A percentile compares a stretch with the other conserved stretches of the same genome.
Conservation (phyloP, 2,797 vertebrate species). For the Micropoecilia bifurca region DNA sequence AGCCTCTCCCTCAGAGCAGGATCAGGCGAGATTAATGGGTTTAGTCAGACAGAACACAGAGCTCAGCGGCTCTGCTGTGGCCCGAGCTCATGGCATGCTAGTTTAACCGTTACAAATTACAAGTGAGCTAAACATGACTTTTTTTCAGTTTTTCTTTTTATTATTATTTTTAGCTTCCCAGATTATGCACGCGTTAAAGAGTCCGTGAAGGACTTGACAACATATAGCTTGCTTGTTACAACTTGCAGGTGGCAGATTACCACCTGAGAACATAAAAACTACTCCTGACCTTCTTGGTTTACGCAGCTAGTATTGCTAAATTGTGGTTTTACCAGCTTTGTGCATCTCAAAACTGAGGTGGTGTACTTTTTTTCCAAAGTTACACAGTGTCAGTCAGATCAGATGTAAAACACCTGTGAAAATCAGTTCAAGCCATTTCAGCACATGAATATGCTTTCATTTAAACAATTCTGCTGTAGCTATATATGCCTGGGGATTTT, state of each 20-base stretch:
- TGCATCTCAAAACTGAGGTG: background rate
- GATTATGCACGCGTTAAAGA: constrained; percentile 14
- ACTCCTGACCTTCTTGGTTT: constrained; percentile 25
- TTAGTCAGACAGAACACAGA: constrained; percentile 57
- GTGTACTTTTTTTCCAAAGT: background rate
- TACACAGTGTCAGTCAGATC: background rate
- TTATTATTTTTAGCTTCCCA: constrained; percentile 48
- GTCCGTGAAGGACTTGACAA: constrained; percentile 43
- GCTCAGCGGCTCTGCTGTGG: constrained; percentile 46
- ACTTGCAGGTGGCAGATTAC: constrained; percentile 63
- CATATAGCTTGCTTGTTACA: constrained; percentile 66
- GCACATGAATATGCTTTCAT: background rate
- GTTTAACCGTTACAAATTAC: constrained; percentile 78
- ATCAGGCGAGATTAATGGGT: constrained; percentile 67
- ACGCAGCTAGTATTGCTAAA: constrained; percentile 32
- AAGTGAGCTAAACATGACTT: constrained; percentile 63
- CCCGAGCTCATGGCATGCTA: constrained; percentile 66
- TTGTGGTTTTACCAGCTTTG: background rate
- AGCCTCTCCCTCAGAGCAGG: constrained; percentile 70
- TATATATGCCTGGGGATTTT: background rate
- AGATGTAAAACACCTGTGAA: background rate
- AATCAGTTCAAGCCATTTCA: background rate
- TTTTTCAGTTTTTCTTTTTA: constrained; percentile 38
- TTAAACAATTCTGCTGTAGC: background rate
- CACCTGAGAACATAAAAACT: constrained; percentile 36